Base-by-base conservation (phyloP, 2,113 vertebrate species). In the Psittacara wagleri region DNA sequence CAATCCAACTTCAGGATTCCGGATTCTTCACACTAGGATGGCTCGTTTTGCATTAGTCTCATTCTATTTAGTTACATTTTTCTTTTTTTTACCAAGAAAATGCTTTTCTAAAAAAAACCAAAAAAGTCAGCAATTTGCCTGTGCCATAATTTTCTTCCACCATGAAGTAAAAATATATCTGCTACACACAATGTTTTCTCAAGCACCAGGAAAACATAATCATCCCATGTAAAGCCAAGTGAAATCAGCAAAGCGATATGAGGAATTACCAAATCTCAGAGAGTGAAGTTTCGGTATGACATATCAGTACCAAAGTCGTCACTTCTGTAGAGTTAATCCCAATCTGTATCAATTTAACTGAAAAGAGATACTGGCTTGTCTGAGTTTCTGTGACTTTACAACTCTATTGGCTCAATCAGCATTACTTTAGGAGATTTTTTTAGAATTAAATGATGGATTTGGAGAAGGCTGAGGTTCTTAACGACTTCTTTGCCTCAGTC, bases 201-300 rank as follows among this genome's bases (percentile, higher is more conserved):
- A 46, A 33, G n/a, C 6, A 73, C 54, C 5, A 44, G 11, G 19
- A 69, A 87, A 17, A 10, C n/a, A 39, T 4, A 69, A 8, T 33
- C 22, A 49, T 43, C 31, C 43, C 35, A 35, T 1, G 1, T 9
- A 57, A 90, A 74, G 35, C 8, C 3, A 54, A 72, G 27, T 11
- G 35, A 70, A 69, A 61, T 48, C 43, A 27, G 46, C 31, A 55
- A 46, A 73, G 46, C 1, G 1, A 81, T 43, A 59, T 1, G 3
- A 35, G 54, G 39, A 63, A 44, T 4, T 31, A 67, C 9, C 0
- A 0, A 7, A 13, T 55, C 20, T 24, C 25, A 13, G 31, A 8
- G 13, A 63, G 52, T 7, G 6, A 51, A 49, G 22, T 16, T 82
- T 41, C 78, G 46, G 35, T 69, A 4, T 6, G 13, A 31, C 11